Conservation (phyloP, 2,888 invertebrate genomes). For the Halictus quadricinctus region DNA sequence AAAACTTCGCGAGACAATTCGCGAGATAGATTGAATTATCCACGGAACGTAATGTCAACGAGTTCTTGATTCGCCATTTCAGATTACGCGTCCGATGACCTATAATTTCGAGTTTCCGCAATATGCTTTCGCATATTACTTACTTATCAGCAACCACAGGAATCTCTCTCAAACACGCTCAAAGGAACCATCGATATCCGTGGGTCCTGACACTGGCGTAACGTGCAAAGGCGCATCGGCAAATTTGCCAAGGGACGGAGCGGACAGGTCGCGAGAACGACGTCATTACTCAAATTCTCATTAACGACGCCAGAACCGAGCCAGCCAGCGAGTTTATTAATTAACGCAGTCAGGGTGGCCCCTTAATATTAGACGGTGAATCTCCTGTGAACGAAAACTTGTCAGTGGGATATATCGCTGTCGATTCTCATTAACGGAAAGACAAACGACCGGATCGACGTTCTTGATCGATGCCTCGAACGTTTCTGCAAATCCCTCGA, state of each 20-base stretch:
- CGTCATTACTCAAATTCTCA: conserved; percentile 80
- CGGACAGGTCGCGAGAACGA: conserved; percentile 70
- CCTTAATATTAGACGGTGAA: conserved; percentile 72
- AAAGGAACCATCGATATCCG: conserved; percentile 63
- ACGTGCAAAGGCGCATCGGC: conserved; percentile 67
- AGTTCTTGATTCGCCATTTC: neutral
- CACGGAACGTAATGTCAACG: neutral
- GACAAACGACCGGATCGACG: conserved; percentile 70
- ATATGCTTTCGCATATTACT: conserved; percentile 13
- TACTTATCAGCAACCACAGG: conserved; percentile 24
- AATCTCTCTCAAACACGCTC: conserved; percentile 43
- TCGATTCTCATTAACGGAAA: conserved; percentile 71
- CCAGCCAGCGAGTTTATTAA: conserved; percentile 78
- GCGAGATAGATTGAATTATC: neutral
- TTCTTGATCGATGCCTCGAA: conserved; percentile 39
- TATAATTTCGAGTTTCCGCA: conserved; percentile 7
- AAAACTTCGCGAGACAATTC: neutral
- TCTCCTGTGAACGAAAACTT: conserved; percentile 60
- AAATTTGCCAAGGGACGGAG: conserved; percentile 65
- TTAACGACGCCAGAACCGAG: conserved; percentile 75
- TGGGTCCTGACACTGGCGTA: conserved; percentile 53
- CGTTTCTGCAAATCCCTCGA: neutral
- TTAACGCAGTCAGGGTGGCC: conserved; percentile 75
- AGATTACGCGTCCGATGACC: neutral
- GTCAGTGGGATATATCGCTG: conserved; percentile 73